Conservation (phyloP, 2,113 vertebrate species). For the Sylvilagus bachmani region DNA sequence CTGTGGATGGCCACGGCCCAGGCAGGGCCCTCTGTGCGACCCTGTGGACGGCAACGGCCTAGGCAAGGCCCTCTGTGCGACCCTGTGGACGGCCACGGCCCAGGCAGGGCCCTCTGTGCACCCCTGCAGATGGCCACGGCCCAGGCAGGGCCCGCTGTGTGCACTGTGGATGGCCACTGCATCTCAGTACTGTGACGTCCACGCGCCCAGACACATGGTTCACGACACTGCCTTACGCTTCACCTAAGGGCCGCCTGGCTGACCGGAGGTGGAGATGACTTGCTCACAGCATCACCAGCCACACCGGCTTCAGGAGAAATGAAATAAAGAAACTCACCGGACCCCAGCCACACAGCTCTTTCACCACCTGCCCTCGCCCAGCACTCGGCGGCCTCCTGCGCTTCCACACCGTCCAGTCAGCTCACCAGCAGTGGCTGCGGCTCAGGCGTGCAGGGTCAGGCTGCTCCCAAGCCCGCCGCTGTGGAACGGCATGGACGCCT, state of each 20-base stretch:
- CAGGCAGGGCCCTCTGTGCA: no score
- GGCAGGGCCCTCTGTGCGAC: no score
- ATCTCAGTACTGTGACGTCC: no score
- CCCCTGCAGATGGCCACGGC: no score
- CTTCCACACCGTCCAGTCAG: neutral
- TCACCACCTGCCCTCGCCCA: neutral
- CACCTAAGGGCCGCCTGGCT: neutral
- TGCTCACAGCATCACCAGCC: neutral
- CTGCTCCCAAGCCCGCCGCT: no score
- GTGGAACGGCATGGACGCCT: neutral
- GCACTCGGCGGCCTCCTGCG: neutral
- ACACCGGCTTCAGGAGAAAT: conserved; percentile 2
- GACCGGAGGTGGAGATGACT: conserved; percentile 31
- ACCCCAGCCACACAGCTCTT: neutral
- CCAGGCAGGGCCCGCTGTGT: no score
- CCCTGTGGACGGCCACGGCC: no score
- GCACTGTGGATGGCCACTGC: no score
- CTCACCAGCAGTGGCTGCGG: neutral
- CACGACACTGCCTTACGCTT: neutral
- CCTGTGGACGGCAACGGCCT: no score
- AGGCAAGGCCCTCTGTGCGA: no score
- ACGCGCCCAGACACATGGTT: neutral
- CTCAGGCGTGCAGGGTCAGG: no score
- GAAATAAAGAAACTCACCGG: conserved; percentile 4
- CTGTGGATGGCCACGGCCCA: no score